Evolutionary conservation across 37 sponge, comb jelly and placozoan species (phyloP), one percentile per base, ranked within the genome.

Genomic region (Aplysina aerophoba): DNA sequence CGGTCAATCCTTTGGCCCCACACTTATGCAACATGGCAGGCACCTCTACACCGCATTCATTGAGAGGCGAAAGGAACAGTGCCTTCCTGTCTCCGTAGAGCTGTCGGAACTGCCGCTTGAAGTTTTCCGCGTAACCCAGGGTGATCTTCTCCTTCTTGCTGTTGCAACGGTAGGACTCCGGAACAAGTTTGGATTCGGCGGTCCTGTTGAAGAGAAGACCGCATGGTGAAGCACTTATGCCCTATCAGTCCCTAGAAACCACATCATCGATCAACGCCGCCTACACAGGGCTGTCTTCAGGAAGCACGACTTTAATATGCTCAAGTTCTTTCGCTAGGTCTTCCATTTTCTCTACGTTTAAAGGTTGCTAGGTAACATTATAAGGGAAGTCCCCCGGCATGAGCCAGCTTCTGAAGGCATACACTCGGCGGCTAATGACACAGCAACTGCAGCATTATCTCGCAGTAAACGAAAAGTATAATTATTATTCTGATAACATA

Each of bases 81-180:
- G 95, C 86, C 83, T 98, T 98, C 54, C 99, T 90, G 77, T 98
- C 99, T 39, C 93, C 85, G 67, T 96, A 98, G 39, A 96, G 87
- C 44, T 96, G 90, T 25, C 82, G 79, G 68, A 94, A 98, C 83
- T 98, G 99, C 33, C 96, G 64, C 66, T 89, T 83, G 57, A 98
- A 98, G 89, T 98, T 98, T 4, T 90, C 93, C 8, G 92, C 92
- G 80, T 91, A 96, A 31, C 78, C 62, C 69, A 98, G 33, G 0
- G 93, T 81, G 16, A 94, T 59, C 61, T 88, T 56, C 73, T 98
- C 99, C 55, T 92, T 94, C 35, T 88, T 87, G 57, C 34, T 83
- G 67, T 98, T 98, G n/a, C 65, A 31, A 16, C 22, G 80, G 85
- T 98, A 98, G 15, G 91, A 88, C 4, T 87, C 90, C 0, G 88